Conservation (phyloP, 2,797 vertebrate species). For the Myotis planiceps region DNA sequence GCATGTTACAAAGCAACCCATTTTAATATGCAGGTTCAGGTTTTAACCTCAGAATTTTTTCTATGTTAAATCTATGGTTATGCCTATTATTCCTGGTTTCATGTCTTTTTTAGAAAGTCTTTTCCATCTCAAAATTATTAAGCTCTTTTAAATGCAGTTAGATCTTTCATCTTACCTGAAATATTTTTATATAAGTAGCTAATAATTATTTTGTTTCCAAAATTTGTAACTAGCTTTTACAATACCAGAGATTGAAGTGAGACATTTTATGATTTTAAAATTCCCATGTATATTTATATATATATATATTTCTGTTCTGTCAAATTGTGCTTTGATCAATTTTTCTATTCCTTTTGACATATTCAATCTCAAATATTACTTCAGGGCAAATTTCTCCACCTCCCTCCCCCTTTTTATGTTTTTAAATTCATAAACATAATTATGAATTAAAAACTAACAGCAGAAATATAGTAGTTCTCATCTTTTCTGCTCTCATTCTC, state of each 20-base stretch:
- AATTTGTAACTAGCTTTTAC: neutral
- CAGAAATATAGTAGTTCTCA: neutral
- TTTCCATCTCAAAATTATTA: constrained; percentile 18
- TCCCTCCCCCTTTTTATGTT: neutral
- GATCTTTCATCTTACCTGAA: constrained; percentile 22
- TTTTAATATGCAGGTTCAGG: constrained; percentile 15
- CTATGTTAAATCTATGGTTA: neutral
- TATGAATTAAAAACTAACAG: neutral
- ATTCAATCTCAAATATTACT: neutral
- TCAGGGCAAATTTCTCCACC: neutral
- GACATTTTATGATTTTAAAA: constrained; percentile 15
- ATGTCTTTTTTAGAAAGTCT: neutral
- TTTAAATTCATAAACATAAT: neutral
- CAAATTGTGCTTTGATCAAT: neutral
- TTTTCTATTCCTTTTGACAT: constrained; percentile 17
- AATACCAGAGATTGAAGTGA: neutral
- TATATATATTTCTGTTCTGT: neutral
- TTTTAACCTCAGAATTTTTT: neutral
- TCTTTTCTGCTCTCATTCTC: neutral
- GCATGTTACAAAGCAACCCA: constrained; percentile 11
- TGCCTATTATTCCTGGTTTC: constrained; percentile 9
- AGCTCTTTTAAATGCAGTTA: constrained; percentile 25
- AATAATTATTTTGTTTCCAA: constrained; percentile 32
- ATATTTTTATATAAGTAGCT: constrained; percentile 12
- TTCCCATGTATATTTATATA: neutral